Evolutionary conservation across 2,888 invertebrate species (phyloP), one percentile per base, ranked within the genome.

Genomic region (Tortricodes alternella): DNA sequence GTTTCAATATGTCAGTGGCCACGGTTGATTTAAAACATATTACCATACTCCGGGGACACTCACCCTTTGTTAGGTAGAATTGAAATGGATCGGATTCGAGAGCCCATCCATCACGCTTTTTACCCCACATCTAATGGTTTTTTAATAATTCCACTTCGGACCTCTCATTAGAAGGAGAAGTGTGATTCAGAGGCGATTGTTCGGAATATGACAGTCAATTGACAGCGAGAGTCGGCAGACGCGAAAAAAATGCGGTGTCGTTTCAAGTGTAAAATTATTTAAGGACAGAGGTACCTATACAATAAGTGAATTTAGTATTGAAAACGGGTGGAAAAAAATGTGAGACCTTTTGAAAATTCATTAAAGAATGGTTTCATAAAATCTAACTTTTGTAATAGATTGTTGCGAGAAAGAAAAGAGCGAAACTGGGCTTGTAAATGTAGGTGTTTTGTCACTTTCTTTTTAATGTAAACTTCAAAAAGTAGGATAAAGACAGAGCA

Each of bases 61-160:
- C 85, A 84, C 87, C 88, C 87, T 82, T 86, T 83, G 71, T 74
- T 71, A 73, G 74, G 74, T 80, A 68, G 72, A 88, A 89, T 89
- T 89, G 89, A 89, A 88, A 90, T 89, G 89, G 89, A 90, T 90
- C 80, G 88, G 74, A 83, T 83, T 78, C 74, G 70, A 83, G 83
- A 83, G 87, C 77, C 84, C 87, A 89, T 90, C 89, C 79, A 89
- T 90, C 89, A 89, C 76, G 72, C 65, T 71, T 65, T 73, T 82
- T 85, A 83, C 73, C 79, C 82, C 75, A 79, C 70, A 78, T 88
- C 82, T 88, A 88, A 89, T 89, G 88, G 78, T 89, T 89, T 90
- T 89, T 89, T 89, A 89, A 90, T 89, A 89, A 86, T 85, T 85
- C 83, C 77, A 76, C 76, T 80, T 76, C 67, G 76, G 74, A 76